Base-by-base conservation (phyloP, 2,888 invertebrate genomes). In the Philopedon plagiatum region DNA sequence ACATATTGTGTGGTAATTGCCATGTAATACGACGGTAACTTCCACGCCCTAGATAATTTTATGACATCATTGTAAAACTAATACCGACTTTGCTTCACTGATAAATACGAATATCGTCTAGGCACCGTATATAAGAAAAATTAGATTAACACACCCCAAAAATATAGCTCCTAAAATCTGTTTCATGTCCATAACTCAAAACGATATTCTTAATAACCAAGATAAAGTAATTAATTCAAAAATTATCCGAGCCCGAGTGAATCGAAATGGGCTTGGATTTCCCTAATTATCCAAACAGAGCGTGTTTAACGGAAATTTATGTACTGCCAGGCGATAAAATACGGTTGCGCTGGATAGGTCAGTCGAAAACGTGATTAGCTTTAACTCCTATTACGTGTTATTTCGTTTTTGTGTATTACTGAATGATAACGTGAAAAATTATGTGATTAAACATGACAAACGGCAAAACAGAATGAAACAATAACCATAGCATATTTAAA, bases 281-380 rank as follows among this genome's bases (percentile, higher is more conserved):
- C 74, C 76, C 77, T 80, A 80, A 81, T 81, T 80, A 80, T 78
- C 78, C 78, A 75, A 80, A 78, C 75, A 75, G 78, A 78, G 79
- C 80, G 80, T 79, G 80, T 77, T 80, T 77, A 75, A 75, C 49
- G 49, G 79, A 78, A 80, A 81, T 81, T 81, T 81, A 81, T 81
- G 78, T 78, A 78, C 78, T 75, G 71, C 64, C 76, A 29, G 11
- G 18, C 23, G 41, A 26, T 60, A 41, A 60, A 60, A 60, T 60
- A 60, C 44, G 41, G 18, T 39, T 39, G 26, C 2, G 15, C 23
- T 23, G 13, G 60, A 39, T 26, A 41, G 60, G 44, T 60, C 39
- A 60, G 26, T 23, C 15, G 41, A 54, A 54, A 54, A 13, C 29
- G 51, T 29, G 29, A 54, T 54, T 54, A 13, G 8, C 51, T 54